Conservation (phyloP, 2,888 invertebrate genomes). For the Pseudococcus viburni region DNA sequence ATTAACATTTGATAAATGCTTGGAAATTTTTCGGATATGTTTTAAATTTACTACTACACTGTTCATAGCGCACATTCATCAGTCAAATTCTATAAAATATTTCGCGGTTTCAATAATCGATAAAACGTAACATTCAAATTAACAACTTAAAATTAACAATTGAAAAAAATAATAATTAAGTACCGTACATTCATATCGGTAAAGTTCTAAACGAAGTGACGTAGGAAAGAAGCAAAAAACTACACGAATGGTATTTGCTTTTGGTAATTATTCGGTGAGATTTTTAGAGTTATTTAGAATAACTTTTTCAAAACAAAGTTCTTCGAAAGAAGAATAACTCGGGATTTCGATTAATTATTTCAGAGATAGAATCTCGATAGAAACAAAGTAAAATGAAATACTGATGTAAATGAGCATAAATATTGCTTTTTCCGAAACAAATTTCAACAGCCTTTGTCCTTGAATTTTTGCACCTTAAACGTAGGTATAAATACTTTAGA, state of each 20-base stretch:
- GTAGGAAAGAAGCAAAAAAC: slow-evolving; percentile 11
- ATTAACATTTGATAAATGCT: not conserved
- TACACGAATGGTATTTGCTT: not conserved
- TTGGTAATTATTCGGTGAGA: not conserved
- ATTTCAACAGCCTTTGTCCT: slow-evolving; percentile 15
- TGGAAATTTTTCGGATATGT: slow-evolving; percentile 2
- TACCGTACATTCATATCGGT: not conserved
- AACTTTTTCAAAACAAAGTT: slow-evolving; percentile 1
- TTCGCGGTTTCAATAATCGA: not conserved
- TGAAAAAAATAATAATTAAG: slow-evolving; percentile 1
- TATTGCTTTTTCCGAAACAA: slow-evolving; percentile 41
- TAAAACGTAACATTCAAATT: slow-evolving; percentile 32
- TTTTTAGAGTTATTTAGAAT: slow-evolving; percentile 37
- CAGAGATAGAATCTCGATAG: not conserved
- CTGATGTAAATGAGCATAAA: slow-evolving; percentile 47
- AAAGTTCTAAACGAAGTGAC: not conserved
- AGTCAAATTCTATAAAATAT: slow-evolving; percentile 12
- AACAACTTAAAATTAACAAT: not conserved
- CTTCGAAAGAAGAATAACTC: not conserved
- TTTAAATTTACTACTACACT: not conserved
- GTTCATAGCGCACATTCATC: not conserved
- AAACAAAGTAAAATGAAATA: slow-evolving; percentile 34
- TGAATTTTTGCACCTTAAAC: not conserved
- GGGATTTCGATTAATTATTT: not conserved
- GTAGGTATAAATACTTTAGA: slow-evolving; percentile 28